Evolutionary conservation across 2,797 vertebrate genomes (phyloP).

Genomic region (Hipposideros larvatus): DNA sequence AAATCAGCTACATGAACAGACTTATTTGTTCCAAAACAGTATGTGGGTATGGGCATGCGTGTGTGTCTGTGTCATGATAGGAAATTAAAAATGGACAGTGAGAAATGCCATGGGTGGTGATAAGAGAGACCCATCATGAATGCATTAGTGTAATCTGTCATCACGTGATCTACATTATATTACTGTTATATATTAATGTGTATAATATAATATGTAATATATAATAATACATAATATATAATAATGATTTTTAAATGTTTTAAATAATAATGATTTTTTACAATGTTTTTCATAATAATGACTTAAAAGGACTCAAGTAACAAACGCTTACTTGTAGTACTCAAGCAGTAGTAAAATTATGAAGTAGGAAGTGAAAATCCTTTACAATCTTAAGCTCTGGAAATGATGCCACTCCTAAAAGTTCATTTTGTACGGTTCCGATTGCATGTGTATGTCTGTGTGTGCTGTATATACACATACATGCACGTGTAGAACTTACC

Average conservation of each 20-base stretch:
- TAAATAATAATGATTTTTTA: not conserved
- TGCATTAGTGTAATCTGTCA: not conserved
- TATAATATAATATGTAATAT: not conserved
- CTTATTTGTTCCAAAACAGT: not conserved
- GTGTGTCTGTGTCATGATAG: not conserved
- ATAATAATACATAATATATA: not conserved
- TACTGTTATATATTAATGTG: not conserved
- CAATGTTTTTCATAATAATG: not conserved
- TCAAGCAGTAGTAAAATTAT: not conserved
- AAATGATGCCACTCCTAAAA: not conserved
- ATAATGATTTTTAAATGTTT: not conserved
- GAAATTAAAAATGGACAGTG: not conserved
- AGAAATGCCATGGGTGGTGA: fast-evolving
- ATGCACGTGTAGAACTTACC: fast-evolving
- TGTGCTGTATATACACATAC: fast-evolving
- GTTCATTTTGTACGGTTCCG: not conserved
- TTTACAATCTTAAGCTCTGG: not conserved
- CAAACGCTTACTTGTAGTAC: not conserved
- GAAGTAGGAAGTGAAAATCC: not conserved
- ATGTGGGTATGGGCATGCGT: not conserved
- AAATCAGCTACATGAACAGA: not conserved
- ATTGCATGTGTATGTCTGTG: fast-evolving
- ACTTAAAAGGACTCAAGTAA: not conserved
- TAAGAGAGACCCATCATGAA: not conserved
- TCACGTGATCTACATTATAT: not conserved